Conservation (phyloP, 2,888 invertebrate genomes). For the Caenorhabditis wallacei region DNA sequence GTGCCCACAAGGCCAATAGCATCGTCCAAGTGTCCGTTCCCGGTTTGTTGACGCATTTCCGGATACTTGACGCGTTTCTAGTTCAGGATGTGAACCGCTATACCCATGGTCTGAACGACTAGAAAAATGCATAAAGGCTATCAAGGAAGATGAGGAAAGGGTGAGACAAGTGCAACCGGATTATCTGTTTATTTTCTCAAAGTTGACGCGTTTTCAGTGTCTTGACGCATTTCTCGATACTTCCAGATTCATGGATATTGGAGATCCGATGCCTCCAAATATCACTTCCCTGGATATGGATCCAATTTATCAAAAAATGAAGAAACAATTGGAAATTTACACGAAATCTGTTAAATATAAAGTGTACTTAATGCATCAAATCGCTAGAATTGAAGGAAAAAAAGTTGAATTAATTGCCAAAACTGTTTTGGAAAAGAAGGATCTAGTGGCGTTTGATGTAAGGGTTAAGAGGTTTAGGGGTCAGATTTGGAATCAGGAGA, state of each 20-base stretch:
- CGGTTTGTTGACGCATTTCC: neutral
- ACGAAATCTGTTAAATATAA: neutral
- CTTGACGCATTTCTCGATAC: neutral
- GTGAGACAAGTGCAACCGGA: neutral
- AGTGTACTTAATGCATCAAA: neutral
- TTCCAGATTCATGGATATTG: neutral
- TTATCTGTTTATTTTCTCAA: constrained; percentile 1
- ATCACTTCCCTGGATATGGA: neutral
- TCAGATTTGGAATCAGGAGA: too few relatives aligned
- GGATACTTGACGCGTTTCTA: too few relatives aligned
- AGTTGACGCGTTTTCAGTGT: neutral
- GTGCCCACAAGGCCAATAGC: neutral
- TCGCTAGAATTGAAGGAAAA: neutral
- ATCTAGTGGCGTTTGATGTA: neutral
- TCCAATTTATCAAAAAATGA: neutral
- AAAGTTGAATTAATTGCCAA: neutral
- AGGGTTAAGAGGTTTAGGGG: neutral
- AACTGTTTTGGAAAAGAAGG: neutral
- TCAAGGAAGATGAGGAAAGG: neutral
- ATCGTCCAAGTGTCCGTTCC: neutral
- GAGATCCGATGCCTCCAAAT: neutral
- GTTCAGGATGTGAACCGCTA: neutral
- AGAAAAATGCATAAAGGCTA: neutral
- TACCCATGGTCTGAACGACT: neutral
- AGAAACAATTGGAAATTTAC: neutral